These are phyloP conservation scores for Beroe ovata DNA, from an alignment of 37 sponge, comb jelly and placozoan species.

Conservation along the genomic window DNA sequence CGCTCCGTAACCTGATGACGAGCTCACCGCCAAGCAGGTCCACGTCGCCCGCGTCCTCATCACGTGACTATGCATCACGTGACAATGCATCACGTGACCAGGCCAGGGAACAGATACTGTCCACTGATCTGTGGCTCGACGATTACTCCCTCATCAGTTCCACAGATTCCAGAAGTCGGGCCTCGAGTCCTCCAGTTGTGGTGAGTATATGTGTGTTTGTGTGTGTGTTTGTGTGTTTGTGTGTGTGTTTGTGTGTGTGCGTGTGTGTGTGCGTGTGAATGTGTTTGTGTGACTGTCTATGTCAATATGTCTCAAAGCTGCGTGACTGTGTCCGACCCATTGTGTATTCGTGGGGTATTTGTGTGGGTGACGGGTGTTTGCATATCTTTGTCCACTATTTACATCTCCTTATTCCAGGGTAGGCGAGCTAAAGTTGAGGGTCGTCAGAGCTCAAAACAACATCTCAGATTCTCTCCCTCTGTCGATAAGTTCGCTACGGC, in stretches of 20 bases:
- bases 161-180: constrained; percentile 6
- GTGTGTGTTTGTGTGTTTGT: too few species aligned
- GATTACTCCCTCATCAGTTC: constrained; percentile 54
- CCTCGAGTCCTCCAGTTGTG: background rate
- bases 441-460: background rate
- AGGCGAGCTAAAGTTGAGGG: background rate
- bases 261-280: too few species aligned
- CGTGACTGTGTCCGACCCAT: too few species aligned
- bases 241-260: too few species aligned
- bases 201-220: too few species aligned
- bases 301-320: too few species aligned
- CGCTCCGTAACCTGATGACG: constrained; percentile 6
- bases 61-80: background rate
- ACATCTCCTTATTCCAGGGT: background rate
- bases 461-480: constrained; percentile 4
- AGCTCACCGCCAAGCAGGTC: background rate
- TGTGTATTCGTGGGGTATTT: too few species aligned
- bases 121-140: constrained; percentile 12
- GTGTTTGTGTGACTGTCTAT: too few species aligned
- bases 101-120: background rate
- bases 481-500: constrained; percentile 21
- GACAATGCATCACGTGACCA: background rate
- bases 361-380: too few species aligned
- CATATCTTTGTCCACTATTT: too few species aligned
- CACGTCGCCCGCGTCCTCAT: background rate